Base-by-base conservation (phyloP, 2,797 vertebrate genomes). In the Anableps anableps region DNA sequence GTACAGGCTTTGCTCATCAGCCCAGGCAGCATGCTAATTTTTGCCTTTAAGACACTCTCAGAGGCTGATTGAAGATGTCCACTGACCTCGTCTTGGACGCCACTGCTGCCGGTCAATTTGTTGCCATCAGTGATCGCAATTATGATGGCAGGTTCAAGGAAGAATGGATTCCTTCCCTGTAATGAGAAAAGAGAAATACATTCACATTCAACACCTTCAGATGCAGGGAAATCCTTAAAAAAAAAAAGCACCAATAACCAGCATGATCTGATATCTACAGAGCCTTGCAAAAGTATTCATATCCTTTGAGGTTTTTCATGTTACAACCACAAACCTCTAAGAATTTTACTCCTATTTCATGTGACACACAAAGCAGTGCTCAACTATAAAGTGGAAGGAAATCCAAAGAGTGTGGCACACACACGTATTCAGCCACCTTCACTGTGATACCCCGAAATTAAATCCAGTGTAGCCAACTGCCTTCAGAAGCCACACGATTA, bases 161-260 rank as follows among this genome's bases (percentile, higher is more conserved):
- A 99, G 92, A 99, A 99, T 2, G 98, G 98, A 84, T 99, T 99
- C 92, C 97, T 96, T 88, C 98, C 98, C 98, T 99, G 92, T 16
- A 45, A 7, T 53, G 55, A 82, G 10, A 0, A 31, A 8, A 1
- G 31, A n/a, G 48, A n/a, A 9, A 11, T 8, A 70, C 4, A 31
- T 36, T 45, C 0, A 60, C 0, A 14, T 55, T 16, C 19, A 17
- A 55, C 62, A 16, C 34, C 5, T 68, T n/a, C 0, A 70, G 8
- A 29, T 1, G 16, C 4, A 51, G 36, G 47, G 4, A 45, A 51
- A 38, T 26, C 5, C 3, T 26, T 64, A 14, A 48, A 76, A 31
- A 29, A 34, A 8, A 47, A 19, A 26, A 72, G 4, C 1, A 8
- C 45, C 7, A 23, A 51, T 5, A 72, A 72, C 8, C 3, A 72